Evolutionary conservation across 2,113 vertebrate genomes (phyloP).

Genomic region (Rana temporaria): DNA sequence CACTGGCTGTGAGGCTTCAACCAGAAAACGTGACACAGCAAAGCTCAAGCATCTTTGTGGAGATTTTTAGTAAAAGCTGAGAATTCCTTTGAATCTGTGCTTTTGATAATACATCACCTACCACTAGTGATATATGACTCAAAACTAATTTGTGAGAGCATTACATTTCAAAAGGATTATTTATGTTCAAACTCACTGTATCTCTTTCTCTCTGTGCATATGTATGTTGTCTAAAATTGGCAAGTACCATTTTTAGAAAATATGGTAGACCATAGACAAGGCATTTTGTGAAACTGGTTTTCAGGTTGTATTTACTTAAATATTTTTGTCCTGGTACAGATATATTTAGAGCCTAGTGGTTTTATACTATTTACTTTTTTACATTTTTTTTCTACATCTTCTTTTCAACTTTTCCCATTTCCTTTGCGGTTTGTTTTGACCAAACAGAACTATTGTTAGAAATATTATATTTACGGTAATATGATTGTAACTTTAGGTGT

Average conservation of each 20-base stretch:
- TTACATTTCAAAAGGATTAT: neutral
- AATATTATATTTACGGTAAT: neutral
- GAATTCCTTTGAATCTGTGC: no score
- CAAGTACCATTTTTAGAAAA: conserved; percentile 12
- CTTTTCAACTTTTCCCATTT: neutral
- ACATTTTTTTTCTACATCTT: conserved; percentile 8
- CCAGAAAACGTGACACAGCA: no score
- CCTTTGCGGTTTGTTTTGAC: conserved; percentile 10
- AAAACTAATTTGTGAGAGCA: no score
- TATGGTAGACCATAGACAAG: conserved; percentile 36
- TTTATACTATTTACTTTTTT: conserved; percentile 24
- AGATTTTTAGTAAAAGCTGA: no score
- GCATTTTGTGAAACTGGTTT: conserved; percentile 19
- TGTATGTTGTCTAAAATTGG: conserved; percentile 8
- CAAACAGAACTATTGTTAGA: neutral
- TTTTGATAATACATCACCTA: no score
- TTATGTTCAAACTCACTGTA: neutral
- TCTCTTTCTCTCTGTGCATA: neutral
- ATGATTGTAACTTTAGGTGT: neutral
- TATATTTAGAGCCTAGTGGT: conserved; percentile 44
- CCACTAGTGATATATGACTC: no score
- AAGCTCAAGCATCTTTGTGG: no score
- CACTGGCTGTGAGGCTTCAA: no score
- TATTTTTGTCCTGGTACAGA: conserved; percentile 14
- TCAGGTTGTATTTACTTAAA: conserved; percentile 22